These are phyloP conservation scores for Trichosurus vulpecula DNA, from an alignment of 2,797 vertebrate species.

Conservation along the genomic window DNA sequence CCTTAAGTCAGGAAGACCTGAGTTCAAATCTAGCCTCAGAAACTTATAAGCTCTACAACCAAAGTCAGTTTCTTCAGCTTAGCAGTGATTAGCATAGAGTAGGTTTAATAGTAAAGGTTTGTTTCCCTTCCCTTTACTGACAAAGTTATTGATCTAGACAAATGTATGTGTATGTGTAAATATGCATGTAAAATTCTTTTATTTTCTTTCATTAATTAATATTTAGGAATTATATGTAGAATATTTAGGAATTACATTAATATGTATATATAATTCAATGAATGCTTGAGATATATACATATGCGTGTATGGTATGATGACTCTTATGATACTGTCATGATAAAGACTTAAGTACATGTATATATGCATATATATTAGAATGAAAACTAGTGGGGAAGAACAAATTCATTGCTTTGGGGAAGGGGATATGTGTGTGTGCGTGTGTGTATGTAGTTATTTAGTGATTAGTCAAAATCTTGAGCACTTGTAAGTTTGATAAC, in stretches of 20 bases:
- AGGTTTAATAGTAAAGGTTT: background rate
- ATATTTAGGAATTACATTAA: background rate
- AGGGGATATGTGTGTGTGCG: background rate
- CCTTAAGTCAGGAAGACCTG: background rate
- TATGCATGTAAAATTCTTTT: background rate
- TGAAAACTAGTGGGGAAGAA: background rate
- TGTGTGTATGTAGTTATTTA: background rate
- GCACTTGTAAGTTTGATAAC: constrained; percentile 35
- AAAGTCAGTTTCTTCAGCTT: background rate
- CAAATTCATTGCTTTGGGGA: background rate
- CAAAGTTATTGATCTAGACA: background rate
- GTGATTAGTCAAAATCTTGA: constrained; percentile 1
- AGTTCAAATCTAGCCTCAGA: background rate
- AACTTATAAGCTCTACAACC: background rate
- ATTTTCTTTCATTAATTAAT: background rate
- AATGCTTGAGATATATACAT: background rate
- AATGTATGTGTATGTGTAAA: background rate
- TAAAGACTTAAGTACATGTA: background rate
- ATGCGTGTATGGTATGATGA: background rate
- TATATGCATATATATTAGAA: background rate
- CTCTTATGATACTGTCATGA: background rate
- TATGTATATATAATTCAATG: background rate
- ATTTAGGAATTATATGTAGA: background rate
- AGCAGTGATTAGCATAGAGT: background rate
- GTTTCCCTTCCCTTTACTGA: background rate